phyloP scores from a whole-genome alignment of 2,888 invertebrate genomes.

The Drosophila mettleri region DNA sequence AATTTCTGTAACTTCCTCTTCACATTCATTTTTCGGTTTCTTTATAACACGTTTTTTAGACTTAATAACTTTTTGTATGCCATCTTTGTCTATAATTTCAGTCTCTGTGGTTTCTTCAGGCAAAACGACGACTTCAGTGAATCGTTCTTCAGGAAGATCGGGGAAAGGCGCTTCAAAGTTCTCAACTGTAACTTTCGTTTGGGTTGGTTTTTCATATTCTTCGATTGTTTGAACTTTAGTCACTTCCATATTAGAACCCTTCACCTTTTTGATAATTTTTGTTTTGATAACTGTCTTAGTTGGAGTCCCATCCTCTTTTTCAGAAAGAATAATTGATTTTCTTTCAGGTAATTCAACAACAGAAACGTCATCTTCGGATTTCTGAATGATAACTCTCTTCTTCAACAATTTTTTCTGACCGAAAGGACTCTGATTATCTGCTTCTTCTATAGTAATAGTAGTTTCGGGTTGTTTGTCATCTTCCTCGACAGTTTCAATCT shows the following conservation, averaged over 20 bases:
- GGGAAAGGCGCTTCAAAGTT: constrained; percentile 81
- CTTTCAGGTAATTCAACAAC: constrained; percentile 83
- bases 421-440: constrained; percentile 38
- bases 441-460: constrained; percentile 63
- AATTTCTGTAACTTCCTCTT: constrained; percentile 85
- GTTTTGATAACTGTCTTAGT: constrained; percentile 84
- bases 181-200: constrained; percentile 52
- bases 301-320: constrained; percentile 84
- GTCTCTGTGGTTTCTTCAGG: constrained; percentile 80
- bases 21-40: constrained; percentile 84
- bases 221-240: constrained; percentile 48
- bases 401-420: constrained; percentile 61
- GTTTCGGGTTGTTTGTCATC: constrained; percentile 57
- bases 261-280: constrained; percentile 85
- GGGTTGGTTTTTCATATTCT: constrained; percentile 45
- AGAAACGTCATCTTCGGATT: constrained; percentile 74
- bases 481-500: constrained; percentile 69
- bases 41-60: constrained; percentile 84
- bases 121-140: constrained; percentile 75
- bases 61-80: constrained; percentile 78
- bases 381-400: constrained; percentile 71
- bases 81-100: constrained; percentile 72
- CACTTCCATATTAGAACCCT: constrained; percentile 81
- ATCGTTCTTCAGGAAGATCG: constrained; percentile 70
- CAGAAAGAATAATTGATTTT: constrained; percentile 82